A percentile compares a stretch with the other conserved stretches of the same genome.
These are phyloP conservation scores for Tipula helvola DNA, from an alignment of 2,888 invertebrate genomes.

Conservation along the genomic window DNA sequence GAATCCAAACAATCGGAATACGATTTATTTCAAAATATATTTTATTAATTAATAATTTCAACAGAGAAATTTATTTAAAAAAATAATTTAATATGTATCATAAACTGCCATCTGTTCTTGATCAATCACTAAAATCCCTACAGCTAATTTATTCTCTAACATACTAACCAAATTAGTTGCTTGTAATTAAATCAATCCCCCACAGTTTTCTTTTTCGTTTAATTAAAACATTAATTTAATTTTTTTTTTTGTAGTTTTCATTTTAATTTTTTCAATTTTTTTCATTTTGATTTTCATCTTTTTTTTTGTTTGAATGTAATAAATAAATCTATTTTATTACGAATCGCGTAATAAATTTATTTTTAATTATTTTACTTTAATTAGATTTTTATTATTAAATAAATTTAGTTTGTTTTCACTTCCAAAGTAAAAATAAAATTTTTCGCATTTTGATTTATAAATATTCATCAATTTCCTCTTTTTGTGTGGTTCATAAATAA, in stretches of 20 bases:
- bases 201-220: too few relatives aligned
- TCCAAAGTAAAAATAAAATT: neutral
- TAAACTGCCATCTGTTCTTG: too few relatives aligned
- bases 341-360: neutral
- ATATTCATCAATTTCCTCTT: neutral
- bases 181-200: too few relatives aligned
- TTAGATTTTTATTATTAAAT: neutral
- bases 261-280: neutral
- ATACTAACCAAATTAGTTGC: too few relatives aligned
- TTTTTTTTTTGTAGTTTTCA: neutral
- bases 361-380: neutral
- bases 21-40: too few relatives aligned
- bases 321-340: neutral
- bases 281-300: neutral
- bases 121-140: too few relatives aligned
- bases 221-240: neutral
- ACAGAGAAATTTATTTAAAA: too few relatives aligned
- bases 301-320: neutral
- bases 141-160: too few relatives aligned
- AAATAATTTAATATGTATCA: too few relatives aligned
- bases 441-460: neutral
- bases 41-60: too few relatives aligned
- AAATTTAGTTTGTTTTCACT: neutral
- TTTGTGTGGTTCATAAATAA: neutral
- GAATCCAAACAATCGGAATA: too few relatives aligned